A percentile compares a stretch with the other conserved stretches of the same genome.
Evolutionary conservation across 2,797 vertebrate species (phyloP).

Genomic region (Spea hammondii): DNA sequence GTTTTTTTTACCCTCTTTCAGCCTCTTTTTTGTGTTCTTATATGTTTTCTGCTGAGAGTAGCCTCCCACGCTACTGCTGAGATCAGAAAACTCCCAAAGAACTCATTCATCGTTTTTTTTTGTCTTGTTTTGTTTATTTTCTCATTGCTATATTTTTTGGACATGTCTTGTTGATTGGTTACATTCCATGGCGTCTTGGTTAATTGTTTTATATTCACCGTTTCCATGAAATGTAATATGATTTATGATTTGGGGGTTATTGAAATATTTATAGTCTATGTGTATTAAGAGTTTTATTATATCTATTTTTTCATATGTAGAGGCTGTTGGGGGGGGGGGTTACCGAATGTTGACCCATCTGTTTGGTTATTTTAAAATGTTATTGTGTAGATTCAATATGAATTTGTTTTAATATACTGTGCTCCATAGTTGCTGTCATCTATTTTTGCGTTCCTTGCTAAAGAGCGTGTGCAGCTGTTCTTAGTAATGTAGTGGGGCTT

Average conservation of each 20-base stretch:
- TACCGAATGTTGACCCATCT: not conserved
- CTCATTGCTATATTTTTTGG: not conserved
- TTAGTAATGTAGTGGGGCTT: not conserved
- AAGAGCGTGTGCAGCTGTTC: conserved; percentile 1
- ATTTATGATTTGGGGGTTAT: not conserved
- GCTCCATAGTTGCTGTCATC: not conserved
- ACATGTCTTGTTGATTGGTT: not conserved
- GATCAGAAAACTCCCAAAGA: not conserved
- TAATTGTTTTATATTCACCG: not conserved
- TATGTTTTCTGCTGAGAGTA: not conserved
- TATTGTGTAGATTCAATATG: not conserved
- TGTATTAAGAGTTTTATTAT: not conserved
- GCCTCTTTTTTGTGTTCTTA: not conserved
- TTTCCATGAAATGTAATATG: not conserved
- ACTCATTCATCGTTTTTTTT: conserved; percentile 8
- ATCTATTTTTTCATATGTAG: not conserved
- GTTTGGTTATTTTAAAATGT: not conserved
- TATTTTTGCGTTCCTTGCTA: not conserved
- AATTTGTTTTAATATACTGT: not conserved
- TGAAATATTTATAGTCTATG: not conserved
- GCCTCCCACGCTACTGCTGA: not conserved
- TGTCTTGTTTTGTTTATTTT: not conserved
- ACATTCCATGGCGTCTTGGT: not conserved
- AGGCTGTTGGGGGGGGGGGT: not conserved
- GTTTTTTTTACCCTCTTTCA: not conserved